Conservation (phyloP, 1,140 invertebrate species). For the Nephotettix cincticeps region DNA sequence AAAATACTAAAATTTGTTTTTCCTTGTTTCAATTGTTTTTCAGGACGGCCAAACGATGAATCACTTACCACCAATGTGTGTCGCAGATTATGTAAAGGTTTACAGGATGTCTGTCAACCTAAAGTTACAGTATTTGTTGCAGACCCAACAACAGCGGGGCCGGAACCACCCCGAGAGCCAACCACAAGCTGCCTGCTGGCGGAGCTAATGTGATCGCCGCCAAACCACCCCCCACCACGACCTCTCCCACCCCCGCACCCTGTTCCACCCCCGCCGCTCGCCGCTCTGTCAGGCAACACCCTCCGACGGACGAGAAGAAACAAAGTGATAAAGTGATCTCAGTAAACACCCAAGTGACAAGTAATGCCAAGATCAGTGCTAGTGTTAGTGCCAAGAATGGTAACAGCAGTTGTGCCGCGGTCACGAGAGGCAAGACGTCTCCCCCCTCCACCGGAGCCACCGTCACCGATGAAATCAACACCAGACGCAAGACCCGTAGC, state of each 20-base stretch:
- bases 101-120: too few relatives aligned
- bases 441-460: slow-evolving; percentile 29
- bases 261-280: too few relatives aligned
- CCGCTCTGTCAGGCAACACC: too few relatives aligned
- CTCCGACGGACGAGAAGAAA: slow-evolving; percentile 11
- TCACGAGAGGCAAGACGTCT: slow-evolving; percentile 38
- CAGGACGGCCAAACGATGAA: too few relatives aligned
- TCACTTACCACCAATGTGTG: too few relatives aligned
- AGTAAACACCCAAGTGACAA: neutral
- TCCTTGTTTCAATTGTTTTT: too few relatives aligned
- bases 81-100: too few relatives aligned
- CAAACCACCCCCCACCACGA: too few relatives aligned
- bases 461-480: slow-evolving; percentile 28
- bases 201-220: too few relatives aligned
- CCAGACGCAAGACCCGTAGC: slow-evolving; percentile 62
- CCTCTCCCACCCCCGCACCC: too few relatives aligned
- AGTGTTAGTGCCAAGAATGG: slow-evolving; percentile 32
- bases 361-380: slow-evolving; percentile 13
- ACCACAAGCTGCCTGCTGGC: neutral
- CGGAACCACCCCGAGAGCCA: neutral
- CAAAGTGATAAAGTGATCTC: slow-evolving; percentile 27
- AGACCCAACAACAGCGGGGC: neutral
- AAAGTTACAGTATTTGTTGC: neutral
- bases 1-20: too few relatives aligned
- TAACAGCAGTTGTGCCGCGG: slow-evolving; percentile 27